A percentile compares a stretch with the other conserved stretches of the same genome.
Conservation (phyloP, 2,797 vertebrate species). For the Synanceia verrucosa region DNA sequence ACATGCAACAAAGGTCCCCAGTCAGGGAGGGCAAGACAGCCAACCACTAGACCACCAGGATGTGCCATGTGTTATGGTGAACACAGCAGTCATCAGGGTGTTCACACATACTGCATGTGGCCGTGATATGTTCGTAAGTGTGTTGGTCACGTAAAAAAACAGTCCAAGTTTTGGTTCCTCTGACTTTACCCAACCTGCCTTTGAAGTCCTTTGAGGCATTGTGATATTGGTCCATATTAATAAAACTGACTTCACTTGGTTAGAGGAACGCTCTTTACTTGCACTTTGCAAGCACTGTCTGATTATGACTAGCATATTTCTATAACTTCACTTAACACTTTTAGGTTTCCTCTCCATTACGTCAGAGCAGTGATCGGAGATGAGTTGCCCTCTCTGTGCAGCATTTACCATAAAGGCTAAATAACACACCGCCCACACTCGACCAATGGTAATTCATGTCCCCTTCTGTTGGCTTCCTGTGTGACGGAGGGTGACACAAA, state of each 20-base stretch:
- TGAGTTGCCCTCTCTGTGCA: not conserved
- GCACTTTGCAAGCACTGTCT: not conserved
- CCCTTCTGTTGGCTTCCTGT: not conserved
- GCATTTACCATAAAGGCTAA: not conserved
- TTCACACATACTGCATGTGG: not conserved
- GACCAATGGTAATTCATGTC: not conserved
- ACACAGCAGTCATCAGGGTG: not conserved
- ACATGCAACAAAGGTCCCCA: not conserved
- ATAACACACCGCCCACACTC: not conserved
- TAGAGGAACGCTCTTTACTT: no score
- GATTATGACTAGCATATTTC: not conserved
- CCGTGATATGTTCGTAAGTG: not conserved
- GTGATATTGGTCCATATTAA: no score
- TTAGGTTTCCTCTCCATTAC: not conserved
- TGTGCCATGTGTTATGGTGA: not conserved
- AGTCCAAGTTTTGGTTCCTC: no score
- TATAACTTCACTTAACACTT: no score
- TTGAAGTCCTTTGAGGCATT: no score
- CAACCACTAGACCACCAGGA: not conserved
- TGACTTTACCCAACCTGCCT: no score
- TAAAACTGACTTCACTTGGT: no score
- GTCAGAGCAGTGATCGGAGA: not conserved
- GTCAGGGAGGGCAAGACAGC: not conserved
- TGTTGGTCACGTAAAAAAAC: not conserved
- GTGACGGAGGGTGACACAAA: conserved; percentile 15